Evolutionary conservation across 2,888 invertebrate species (phyloP).

Genomic region (Amorpha juglandis): DNA sequence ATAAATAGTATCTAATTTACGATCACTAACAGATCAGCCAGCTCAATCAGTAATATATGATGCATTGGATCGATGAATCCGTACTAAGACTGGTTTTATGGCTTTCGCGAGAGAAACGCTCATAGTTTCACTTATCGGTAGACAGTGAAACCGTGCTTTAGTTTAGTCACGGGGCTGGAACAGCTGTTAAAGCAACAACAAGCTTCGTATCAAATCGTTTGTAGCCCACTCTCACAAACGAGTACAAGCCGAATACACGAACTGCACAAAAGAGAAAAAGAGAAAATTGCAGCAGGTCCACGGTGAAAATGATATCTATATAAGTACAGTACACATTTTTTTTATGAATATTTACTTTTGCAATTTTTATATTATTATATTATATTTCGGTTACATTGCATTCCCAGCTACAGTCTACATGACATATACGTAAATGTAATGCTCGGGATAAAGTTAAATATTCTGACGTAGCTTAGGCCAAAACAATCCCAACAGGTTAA

Average conservation of each 20-base stretch:
- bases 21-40: neutral
- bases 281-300: neutral
- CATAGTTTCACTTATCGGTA: conserved; percentile 68
- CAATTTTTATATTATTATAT: too few species aligned
- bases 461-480: conserved; percentile 42
- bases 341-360: neutral
- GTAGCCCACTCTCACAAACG: neutral
- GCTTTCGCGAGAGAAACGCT: conserved; percentile 76
- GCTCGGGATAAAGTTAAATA: conserved; percentile 37
- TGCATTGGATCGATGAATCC: conserved; percentile 27
- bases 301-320: neutral
- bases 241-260: conserved; percentile 7
- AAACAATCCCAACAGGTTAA: conserved; percentile 68
- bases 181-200: conserved; percentile 14
- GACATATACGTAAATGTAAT: neutral
- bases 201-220: conserved; percentile 5
- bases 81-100: conserved; percentile 60
- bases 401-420: neutral
- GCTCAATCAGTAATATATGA: neutral
- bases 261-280: neutral
- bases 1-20: neutral
- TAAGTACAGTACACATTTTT: too few species aligned
- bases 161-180: conserved; percentile 35
- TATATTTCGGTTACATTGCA: neutral
- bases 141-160: conserved; percentile 65